These are phyloP conservation scores for Panagrolaimus sp. DNA, from an alignment of 1,140 invertebrate genomes.

Conservation along the genomic window DNA sequence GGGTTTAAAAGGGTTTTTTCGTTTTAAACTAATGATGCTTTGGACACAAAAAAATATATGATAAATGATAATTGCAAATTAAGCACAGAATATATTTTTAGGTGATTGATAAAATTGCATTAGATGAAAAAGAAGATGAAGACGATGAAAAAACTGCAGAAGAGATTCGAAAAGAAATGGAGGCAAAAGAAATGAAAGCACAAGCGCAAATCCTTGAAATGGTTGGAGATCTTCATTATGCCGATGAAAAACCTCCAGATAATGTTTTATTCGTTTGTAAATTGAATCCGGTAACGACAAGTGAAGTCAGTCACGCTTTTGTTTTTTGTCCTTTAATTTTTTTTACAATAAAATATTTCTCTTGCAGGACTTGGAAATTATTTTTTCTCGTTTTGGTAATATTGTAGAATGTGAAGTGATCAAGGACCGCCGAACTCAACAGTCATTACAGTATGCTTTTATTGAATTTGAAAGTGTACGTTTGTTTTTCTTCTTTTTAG, in stretches of 20 bases:
- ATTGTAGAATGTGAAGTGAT: slow-evolving; percentile 95
- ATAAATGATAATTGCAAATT: background rate
- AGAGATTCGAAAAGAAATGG: slow-evolving; percentile 80
- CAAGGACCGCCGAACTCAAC: slow-evolving; percentile 80
- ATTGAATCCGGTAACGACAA: slow-evolving; percentile 95
- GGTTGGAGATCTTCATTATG: slow-evolving; percentile 92
- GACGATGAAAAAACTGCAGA: slow-evolving; percentile 73
- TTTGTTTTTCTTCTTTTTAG: background rate
- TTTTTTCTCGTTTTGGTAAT: slow-evolving; percentile 91
- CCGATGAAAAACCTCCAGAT: slow-evolving; percentile 92
- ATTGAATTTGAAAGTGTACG: slow-evolving; percentile 87
- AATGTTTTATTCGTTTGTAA: slow-evolving; percentile 99
- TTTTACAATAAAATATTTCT: too few relatives aligned
- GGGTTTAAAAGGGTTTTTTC: too few relatives aligned
- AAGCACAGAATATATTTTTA: slow-evolving; percentile 12
- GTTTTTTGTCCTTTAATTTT: background rate
- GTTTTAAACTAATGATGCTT: too few relatives aligned
- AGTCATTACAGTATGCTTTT: slow-evolving; percentile 97
- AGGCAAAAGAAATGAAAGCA: slow-evolving; percentile 86
- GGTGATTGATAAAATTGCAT: slow-evolving; percentile 76
- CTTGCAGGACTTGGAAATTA: slow-evolving; percentile 70
- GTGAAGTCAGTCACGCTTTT: slow-evolving; percentile 66
- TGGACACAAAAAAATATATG: too few relatives aligned
- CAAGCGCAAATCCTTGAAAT: slow-evolving; percentile 95
- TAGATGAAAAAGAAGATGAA: slow-evolving; percentile 91